These are phyloP conservation scores for Clarias macrocephalus DNA, from an alignment of 2,113 vertebrate species.

Conservation along the genomic window DNA sequence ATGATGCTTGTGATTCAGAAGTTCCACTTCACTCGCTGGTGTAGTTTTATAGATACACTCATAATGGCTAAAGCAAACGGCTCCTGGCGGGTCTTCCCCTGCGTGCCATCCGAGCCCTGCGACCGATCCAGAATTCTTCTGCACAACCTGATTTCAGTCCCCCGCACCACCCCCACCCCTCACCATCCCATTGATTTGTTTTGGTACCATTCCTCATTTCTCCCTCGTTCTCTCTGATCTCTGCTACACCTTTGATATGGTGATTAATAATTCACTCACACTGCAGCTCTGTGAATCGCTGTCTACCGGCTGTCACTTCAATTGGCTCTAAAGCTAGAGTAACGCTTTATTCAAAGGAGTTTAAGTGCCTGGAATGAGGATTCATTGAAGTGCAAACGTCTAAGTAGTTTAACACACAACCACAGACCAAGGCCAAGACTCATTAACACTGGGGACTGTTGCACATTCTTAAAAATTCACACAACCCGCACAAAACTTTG, in stretches of 20 bases:
- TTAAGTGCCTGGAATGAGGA: conserved; percentile 17
- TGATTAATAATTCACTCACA: conserved; percentile 60
- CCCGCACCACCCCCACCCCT: too few species aligned
- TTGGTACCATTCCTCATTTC: conserved; percentile 38
- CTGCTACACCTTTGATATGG: conserved; percentile 66
- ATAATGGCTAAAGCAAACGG: conserved; percentile 22
- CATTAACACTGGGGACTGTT: background rate
- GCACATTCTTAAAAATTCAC: background rate
- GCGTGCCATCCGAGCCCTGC: background rate
- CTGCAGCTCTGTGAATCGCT: conserved; percentile 13
- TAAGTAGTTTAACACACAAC: conserved; percentile 2
- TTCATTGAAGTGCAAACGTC: conserved; percentile 16
- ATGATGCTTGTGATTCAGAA: conserved; percentile 9
- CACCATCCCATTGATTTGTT: background rate
- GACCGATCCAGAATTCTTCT: background rate
- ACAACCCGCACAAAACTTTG: background rate
- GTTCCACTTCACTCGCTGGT: conserved; percentile 30
- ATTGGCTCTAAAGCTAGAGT: conserved; percentile 18
- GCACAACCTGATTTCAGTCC: background rate
- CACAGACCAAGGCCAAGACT: background rate
- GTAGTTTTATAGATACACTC: background rate
- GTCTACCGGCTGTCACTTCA: conserved; percentile 38
- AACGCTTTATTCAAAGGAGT: conserved; percentile 33
- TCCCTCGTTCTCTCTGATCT: conserved; percentile 37
- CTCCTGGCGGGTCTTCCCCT: background rate